Evolutionary conservation across 2,888 invertebrate species (phyloP).

Genomic region (Timema cristinae): DNA sequence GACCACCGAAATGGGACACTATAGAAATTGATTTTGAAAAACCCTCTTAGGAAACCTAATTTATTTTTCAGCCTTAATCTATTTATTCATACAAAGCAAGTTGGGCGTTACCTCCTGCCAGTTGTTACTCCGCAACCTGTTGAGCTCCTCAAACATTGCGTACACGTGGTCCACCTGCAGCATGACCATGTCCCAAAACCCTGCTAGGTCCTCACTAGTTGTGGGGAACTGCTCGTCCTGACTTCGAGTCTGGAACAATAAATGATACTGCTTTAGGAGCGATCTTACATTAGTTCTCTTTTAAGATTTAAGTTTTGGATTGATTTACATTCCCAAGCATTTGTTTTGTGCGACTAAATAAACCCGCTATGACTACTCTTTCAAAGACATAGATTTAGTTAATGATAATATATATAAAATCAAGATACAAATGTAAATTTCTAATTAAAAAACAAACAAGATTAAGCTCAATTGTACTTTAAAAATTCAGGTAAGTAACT

Average conservation of each 20-base stretch:
- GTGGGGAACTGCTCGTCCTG: slow-evolving; percentile 82
- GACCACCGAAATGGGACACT: too few species aligned
- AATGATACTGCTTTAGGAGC: too few species aligned
- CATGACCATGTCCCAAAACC: slow-evolving; percentile 98
- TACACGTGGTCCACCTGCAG: slow-evolving; percentile 86
- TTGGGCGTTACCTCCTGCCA: slow-evolving; percentile 57
- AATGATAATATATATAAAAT: not conserved
- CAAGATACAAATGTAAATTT: too few species aligned
- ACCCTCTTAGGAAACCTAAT: not conserved
- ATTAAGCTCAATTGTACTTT: too few species aligned
- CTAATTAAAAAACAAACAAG: not conserved
- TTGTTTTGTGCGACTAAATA: not conserved
- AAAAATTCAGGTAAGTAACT: slow-evolving; percentile 36
- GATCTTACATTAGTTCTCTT: too few species aligned
- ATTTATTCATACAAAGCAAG: slow-evolving; percentile 15
- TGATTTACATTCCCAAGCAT: too few species aligned
- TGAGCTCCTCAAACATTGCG: slow-evolving; percentile 68
- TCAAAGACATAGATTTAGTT: not conserved
- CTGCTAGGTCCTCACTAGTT: slow-evolving; percentile 83
- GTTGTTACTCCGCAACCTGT: slow-evolving; percentile 56
- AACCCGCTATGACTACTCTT: not conserved
- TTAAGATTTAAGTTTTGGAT: too few species aligned
- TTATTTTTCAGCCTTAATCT: not conserved
- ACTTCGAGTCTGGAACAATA: slow-evolving; percentile 52
- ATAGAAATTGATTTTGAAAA: too few species aligned